phyloP scores from a whole-genome alignment of 30 jellyfish, hydroid and myxozoan species.

The Turritopsis dohrnii region DNA sequence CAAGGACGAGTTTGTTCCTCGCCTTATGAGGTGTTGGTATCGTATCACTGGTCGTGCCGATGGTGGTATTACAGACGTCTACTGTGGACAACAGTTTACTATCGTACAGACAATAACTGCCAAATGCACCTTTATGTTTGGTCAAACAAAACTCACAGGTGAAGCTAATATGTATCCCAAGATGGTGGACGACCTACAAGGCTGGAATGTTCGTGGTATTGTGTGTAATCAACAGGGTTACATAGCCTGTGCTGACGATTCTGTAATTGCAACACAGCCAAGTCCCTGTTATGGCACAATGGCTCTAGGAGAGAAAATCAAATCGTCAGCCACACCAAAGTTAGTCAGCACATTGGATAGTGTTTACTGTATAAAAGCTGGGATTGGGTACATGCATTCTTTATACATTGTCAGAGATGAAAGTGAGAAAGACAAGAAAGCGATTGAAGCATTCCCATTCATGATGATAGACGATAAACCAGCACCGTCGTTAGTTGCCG shows the following conservation, averaged over 20 bases:
- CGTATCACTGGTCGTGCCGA: slow-evolving; percentile 48
- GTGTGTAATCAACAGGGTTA: slow-evolving; percentile 26
- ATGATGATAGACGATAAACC: slow-evolving; percentile 2
- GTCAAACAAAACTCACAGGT: slow-evolving; percentile 11
- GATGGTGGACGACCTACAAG: slow-evolving; percentile 24
- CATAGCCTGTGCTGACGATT: slow-evolving; percentile 31
- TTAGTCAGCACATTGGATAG: slow-evolving; percentile 8
- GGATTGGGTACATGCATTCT: slow-evolving; percentile 41
- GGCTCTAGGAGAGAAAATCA: slow-evolving; percentile 25
- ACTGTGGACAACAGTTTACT: slow-evolving; percentile 29
- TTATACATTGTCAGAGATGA: slow-evolving; percentile 24
- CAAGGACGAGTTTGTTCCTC: slow-evolving; percentile 31
- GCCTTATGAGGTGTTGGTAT: slow-evolving; percentile 45
- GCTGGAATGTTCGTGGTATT: slow-evolving; percentile 33
- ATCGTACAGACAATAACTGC: slow-evolving; percentile 24
- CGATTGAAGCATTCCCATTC: slow-evolving; percentile 23
- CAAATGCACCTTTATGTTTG: slow-evolving; percentile 31
- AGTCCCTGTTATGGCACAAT: slow-evolving; percentile 32
- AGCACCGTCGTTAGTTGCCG: not conserved
- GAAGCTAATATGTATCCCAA: slow-evolving; percentile 46
- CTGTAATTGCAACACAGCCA: slow-evolving; percentile 41
- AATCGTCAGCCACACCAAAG: slow-evolving; percentile 32
- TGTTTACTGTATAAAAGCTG: slow-evolving; percentile 19
- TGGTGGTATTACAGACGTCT: slow-evolving; percentile 36
- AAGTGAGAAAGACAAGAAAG: slow-evolving; percentile 25